Evolutionary conservation across 2,888 invertebrate species (phyloP).

Genomic region (Tetramorium bicarinatum): DNA sequence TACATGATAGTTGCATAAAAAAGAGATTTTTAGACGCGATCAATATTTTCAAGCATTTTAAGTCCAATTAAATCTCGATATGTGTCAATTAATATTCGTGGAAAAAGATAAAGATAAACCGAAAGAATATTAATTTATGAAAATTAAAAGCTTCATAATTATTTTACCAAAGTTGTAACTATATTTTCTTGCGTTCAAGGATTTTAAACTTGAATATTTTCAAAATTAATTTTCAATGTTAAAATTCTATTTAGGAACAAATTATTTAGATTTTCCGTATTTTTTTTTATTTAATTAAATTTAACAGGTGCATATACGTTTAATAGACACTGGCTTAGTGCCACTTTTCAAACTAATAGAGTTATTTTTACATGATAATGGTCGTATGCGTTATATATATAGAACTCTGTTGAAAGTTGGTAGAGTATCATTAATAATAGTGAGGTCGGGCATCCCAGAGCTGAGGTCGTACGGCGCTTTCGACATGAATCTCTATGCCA

Average conservation of each 20-base stretch:
- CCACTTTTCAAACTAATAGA: neutral
- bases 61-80: constrained; percentile 14
- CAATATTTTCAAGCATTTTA: constrained; percentile 39
- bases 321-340: neutral
- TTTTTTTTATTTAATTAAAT: neutral
- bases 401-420: constrained; percentile 14
- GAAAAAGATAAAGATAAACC: neutral
- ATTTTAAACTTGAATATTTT: neutral
- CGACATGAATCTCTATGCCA: constrained; percentile 39
- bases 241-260: neutral
- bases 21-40: neutral
- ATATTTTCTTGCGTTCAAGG: neutral
- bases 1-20: constrained; percentile 1
- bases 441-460: constrained; percentile 51
- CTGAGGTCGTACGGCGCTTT: constrained; percentile 75
- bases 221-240: neutral
- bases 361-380: constrained; percentile 17
- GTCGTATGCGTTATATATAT: neutral
- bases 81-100: neutral
- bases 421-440: constrained; percentile 32
- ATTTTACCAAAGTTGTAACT: neutral
- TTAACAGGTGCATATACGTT: neutral
- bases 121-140: neutral
- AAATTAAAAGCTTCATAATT: neutral
- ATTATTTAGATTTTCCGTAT: neutral